Conservation (phyloP, 2,113 vertebrate species). For the Xyrauchen texanus region DNA sequence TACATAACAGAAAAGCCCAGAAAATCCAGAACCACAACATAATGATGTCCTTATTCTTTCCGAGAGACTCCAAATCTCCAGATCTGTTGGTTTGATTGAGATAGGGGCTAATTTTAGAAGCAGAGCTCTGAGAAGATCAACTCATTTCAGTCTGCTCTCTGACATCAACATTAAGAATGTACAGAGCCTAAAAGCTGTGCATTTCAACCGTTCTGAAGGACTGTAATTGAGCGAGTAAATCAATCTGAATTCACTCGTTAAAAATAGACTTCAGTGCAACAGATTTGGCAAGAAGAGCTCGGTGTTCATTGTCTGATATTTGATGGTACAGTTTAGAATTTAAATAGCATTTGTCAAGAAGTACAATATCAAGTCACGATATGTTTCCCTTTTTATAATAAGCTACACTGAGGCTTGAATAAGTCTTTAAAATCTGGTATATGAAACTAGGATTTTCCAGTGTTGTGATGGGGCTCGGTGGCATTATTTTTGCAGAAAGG, state of each 20-base stretch:
- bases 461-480: no score
- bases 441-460: no score
- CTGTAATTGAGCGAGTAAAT: conserved; percentile 5
- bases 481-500: no score
- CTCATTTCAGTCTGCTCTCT: conserved; percentile 10
- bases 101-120: background rate
- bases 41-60: background rate
- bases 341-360: no score
- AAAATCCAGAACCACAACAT: background rate
- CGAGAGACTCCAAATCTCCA: background rate
- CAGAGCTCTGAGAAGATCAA: conserved; percentile 3
- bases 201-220: background rate
- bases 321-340: no score
- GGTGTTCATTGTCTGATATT: background rate
- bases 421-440: no score
- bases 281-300: background rate
- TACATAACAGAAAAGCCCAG: no score
- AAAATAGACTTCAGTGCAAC: conserved; percentile 29
- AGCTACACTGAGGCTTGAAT: no score
- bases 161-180: conserved; percentile 39
- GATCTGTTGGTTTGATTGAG: conserved; percentile 17
- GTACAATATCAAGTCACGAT: no score
- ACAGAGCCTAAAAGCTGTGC: background rate
- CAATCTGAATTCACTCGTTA: conserved; percentile 17
- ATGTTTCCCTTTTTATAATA: no score